phyloP scores from a whole-genome alignment of 1,140 invertebrate species.

The Listronotus oregonensis region DNA sequence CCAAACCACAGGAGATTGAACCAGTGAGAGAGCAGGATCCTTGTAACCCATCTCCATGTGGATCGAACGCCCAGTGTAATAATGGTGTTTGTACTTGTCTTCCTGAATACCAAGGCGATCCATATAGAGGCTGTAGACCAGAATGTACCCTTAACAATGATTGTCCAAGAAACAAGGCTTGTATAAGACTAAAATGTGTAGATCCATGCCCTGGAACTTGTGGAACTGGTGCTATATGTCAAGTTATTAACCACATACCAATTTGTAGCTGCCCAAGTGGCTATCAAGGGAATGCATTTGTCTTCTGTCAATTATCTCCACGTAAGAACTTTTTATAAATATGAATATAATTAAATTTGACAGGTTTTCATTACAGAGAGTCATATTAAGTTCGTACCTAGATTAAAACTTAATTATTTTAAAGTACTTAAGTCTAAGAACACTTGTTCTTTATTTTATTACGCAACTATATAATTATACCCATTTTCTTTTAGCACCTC shows the following conservation, averaged over 20 bases:
- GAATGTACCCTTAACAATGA: slow-evolving; percentile 75
- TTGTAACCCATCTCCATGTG: slow-evolving; percentile 77
- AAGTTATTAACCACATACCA: slow-evolving; percentile 67
- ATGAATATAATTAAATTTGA: too few relatives aligned
- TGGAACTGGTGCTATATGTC: slow-evolving; percentile 69
- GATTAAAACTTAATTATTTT: too few relatives aligned
- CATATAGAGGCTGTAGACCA: slow-evolving; percentile 74
- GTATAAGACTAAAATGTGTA: slow-evolving; percentile 70
- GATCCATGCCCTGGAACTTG: slow-evolving; percentile 75
- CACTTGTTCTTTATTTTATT: slow-evolving; percentile 9
- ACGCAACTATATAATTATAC: neutral
- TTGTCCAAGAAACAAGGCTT: slow-evolving; percentile 69
- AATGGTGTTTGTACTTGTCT: slow-evolving; percentile 76
- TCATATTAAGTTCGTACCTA: too few relatives aligned
- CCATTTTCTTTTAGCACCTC: slow-evolving; percentile 56
- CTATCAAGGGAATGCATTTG: slow-evolving; percentile 68
- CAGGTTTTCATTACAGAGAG: too few relatives aligned
- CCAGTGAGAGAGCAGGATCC: slow-evolving; percentile 56
- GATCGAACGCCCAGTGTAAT: slow-evolving; percentile 75
- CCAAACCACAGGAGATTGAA: slow-evolving; percentile 51
- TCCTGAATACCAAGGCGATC: slow-evolving; percentile 76
- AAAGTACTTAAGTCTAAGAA: too few relatives aligned
- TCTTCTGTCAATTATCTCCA: slow-evolving; percentile 62
- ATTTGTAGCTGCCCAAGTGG: slow-evolving; percentile 67
- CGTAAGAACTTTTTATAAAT: slow-evolving; percentile 54